Evolutionary conservation across 2,888 invertebrate species (phyloP).

Genomic region (Labia minor): DNA sequence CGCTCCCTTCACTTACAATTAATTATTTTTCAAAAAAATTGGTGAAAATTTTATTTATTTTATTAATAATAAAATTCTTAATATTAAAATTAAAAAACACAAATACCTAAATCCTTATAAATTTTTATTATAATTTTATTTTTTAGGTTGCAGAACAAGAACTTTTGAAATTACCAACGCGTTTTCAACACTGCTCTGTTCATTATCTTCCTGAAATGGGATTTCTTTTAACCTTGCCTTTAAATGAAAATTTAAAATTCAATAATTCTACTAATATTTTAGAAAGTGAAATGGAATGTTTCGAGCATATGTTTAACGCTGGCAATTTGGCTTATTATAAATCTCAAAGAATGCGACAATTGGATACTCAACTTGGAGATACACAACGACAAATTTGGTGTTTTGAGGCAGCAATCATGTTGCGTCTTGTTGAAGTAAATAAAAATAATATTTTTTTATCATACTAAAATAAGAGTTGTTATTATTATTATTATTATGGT

Average conservation of each 20-base stretch:
- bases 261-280: neutral
- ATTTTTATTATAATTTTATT: too few relatives aligned
- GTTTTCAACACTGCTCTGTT: constrained; percentile 55
- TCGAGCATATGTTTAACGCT: neutral
- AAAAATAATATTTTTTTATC: neutral
- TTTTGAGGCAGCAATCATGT: neutral
- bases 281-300: neutral
- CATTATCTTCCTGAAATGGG: constrained; percentile 66
- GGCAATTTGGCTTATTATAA: neutral
- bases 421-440: neutral
- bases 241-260: neutral
- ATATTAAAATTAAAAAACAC: too few relatives aligned
- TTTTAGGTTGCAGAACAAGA: constrained; percentile 50
- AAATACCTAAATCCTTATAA: too few relatives aligned
- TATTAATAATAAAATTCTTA: too few relatives aligned
- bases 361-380: neutral
- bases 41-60: too few relatives aligned
- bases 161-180: constrained; percentile 52
- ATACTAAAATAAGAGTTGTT: too few relatives aligned
- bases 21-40: too few relatives aligned
- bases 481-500: too few relatives aligned
- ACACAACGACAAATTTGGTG: neutral
- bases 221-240: constrained; percentile 62
- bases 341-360: neutral
- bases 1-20: too few relatives aligned